Conservation (phyloP, 2,797 vertebrate genomes). For the Acropternis orthonyx region DNA sequence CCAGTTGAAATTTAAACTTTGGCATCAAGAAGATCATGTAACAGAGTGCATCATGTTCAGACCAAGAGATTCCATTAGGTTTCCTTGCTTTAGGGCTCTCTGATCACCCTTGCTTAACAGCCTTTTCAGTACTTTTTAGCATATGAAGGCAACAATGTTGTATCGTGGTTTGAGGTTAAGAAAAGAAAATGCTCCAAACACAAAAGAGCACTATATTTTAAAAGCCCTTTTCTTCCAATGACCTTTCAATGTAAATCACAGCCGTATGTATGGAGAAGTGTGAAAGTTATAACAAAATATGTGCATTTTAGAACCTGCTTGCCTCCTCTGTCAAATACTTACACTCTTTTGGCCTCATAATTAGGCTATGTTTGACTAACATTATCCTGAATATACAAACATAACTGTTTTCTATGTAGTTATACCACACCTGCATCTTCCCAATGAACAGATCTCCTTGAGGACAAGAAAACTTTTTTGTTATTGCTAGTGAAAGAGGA, state of each 20-base stretch:
- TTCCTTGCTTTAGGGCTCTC: neutral
- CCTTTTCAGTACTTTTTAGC: neutral
- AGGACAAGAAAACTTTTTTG: neutral
- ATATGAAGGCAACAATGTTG: neutral
- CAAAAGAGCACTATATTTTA: neutral
- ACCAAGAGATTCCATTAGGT: neutral
- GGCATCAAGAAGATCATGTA: neutral
- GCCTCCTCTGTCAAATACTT: neutral
- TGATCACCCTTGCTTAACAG: neutral
- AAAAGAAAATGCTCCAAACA: neutral
- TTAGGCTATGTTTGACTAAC: neutral
- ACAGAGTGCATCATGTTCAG: neutral
- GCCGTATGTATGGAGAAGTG: neutral
- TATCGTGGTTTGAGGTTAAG: neutral
- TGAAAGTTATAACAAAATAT: neutral
- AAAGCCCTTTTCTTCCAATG: neutral
- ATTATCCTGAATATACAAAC: neutral
- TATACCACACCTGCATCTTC: neutral
- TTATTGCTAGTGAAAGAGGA: neutral
- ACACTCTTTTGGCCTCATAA: neutral
- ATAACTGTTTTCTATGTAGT: neutral
- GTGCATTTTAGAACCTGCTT: neutral
- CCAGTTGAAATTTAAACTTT: neutral
- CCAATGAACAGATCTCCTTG: neutral
- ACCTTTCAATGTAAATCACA: neutral